Evolutionary conservation across 2,113 vertebrate species (phyloP).

Genomic region (Electrona antarctica): DNA sequence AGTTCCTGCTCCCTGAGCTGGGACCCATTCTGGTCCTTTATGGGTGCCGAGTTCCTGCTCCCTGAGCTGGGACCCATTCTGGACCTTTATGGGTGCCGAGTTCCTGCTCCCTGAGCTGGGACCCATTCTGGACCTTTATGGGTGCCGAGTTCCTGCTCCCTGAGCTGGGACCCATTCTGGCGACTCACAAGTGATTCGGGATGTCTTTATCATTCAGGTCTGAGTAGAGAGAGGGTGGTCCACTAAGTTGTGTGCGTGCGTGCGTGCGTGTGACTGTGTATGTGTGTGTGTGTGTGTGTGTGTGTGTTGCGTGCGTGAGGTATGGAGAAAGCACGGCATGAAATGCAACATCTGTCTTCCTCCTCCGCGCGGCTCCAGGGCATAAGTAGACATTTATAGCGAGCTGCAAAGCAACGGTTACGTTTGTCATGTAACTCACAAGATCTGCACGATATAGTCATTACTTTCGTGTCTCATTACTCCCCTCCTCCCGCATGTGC

Average conservation of each 20-base stretch:
- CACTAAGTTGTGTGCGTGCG: no score
- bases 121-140: conserved; percentile 61
- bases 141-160: conserved; percentile 42
- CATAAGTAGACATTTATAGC: conserved; percentile 72
- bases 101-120: conserved; percentile 39
- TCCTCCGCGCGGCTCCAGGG: conserved; percentile 57
- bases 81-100: conserved; percentile 56
- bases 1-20: conserved; percentile 39
- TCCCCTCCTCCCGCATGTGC: neutral
- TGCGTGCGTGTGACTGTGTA: no score
- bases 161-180: conserved; percentile 41
- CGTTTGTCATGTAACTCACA: conserved; percentile 76
- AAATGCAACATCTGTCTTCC: conserved; percentile 77
- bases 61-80: conserved; percentile 38
- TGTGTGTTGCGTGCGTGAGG: conserved; percentile 25
- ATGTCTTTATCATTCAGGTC: conserved; percentile 62
- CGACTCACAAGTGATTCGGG: conserved; percentile 32
- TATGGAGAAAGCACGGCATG: conserved; percentile 63
- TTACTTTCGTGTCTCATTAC: conserved; percentile 59
- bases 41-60: conserved; percentile 43
- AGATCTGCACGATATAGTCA: conserved; percentile 65
- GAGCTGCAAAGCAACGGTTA: conserved; percentile 65
- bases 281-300: conserved; percentile 15
- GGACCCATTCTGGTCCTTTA: no score
- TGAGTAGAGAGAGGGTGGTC: conserved; percentile 28